A percentile compares a stretch with the other conserved stretches of the same genome.
phyloP scores from a whole-genome alignment of 2,113 vertebrate species.

The Paramormyrops kingsleyae region DNA sequence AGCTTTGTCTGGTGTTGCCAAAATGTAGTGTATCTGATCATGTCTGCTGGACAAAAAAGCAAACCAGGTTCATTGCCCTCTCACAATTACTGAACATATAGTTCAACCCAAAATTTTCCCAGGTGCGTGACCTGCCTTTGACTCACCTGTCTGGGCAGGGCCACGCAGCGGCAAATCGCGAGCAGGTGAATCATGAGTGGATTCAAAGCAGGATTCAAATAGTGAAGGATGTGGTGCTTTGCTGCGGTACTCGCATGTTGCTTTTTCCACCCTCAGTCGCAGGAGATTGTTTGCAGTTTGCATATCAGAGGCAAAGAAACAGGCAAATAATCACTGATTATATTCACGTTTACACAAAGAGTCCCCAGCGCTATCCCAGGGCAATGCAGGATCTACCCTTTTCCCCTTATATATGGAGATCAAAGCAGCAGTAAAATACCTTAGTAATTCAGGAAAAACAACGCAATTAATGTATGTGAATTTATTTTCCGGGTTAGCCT shows the following conservation, averaged over 20 bases:
- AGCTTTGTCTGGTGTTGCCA: not conserved
- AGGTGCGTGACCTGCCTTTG: not conserved
- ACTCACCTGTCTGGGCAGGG: not conserved
- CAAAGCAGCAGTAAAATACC: not conserved
- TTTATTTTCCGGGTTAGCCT: not conserved
- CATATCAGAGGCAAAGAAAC: not conserved
- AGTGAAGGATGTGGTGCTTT: not conserved
- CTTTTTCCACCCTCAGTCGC: not conserved
- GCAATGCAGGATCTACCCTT: not conserved
- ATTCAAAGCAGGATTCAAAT: constrained; percentile 20
- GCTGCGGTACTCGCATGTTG: not conserved
- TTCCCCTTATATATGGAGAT: not conserved
- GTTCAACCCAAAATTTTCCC: not conserved
- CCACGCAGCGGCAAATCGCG: not conserved
- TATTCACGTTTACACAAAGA: not conserved
- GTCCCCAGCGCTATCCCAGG: not conserved
- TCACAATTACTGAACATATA: not conserved
- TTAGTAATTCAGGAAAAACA: not conserved
- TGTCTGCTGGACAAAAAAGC: not conserved
- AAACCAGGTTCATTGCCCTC: not conserved
- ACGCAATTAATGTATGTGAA: not conserved
- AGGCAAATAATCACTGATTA: not conserved
- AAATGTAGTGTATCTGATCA: not conserved
- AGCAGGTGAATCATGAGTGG: not conserved
- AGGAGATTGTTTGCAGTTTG: not conserved